Conservation (phyloP, 2,797 vertebrate genomes). For the Phrynocephalus forsythii region DNA sequence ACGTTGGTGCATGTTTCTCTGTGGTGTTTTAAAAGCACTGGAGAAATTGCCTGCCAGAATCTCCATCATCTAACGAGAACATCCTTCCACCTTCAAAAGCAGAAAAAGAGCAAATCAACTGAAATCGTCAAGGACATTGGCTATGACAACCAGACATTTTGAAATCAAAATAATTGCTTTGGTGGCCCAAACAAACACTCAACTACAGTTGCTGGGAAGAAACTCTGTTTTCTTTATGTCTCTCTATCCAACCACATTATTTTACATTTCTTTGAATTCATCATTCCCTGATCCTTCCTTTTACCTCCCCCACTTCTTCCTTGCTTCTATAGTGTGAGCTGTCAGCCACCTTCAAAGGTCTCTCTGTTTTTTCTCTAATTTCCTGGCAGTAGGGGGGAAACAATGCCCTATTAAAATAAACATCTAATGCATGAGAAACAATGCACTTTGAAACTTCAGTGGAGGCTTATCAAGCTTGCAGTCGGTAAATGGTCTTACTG, state of each 20-base stretch:
- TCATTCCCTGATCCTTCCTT: constrained; percentile 28
- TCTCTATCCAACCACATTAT: constrained; percentile 6
- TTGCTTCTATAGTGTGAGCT: constrained; percentile 53
- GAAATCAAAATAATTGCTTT: constrained; percentile 19
- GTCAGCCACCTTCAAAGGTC: constrained; percentile 60
- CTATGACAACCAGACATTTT: rapidly evolving
- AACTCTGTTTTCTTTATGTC: background rate
- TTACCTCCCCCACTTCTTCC: constrained; percentile 10
- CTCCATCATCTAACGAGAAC: background rate
- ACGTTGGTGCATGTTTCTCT: too few species aligned
- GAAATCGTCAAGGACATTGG: background rate
- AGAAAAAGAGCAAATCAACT: background rate
- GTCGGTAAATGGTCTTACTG: constrained; percentile 46
- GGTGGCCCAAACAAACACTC: background rate
- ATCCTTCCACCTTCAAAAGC: background rate
- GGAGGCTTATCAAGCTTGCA: constrained; percentile 50
- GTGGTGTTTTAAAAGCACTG: background rate
- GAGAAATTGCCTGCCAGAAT: background rate
- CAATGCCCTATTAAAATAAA: constrained; percentile 65
- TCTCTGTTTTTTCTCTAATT: constrained; percentile 56
- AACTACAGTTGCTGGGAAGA: background rate
- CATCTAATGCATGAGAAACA: constrained; percentile 56
- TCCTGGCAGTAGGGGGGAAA: constrained; percentile 41
- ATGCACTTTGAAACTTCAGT: constrained; percentile 47
- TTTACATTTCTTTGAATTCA: constrained; percentile 53